Conservation (phyloP, 2,797 vertebrate genomes). For the Salarias fasciatus region DNA sequence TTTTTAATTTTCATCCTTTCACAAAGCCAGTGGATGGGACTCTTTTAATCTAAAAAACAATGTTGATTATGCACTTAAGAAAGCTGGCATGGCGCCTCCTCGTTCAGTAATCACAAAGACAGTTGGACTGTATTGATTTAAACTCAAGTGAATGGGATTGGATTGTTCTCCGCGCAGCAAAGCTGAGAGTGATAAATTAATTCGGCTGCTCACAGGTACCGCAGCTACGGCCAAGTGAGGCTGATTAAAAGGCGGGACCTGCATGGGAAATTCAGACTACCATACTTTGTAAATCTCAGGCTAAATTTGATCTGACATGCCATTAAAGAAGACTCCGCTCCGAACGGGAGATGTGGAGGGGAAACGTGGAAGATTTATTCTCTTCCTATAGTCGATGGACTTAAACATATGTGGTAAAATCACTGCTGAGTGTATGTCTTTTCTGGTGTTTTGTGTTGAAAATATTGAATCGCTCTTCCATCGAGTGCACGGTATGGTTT, state of each 20-base stretch:
- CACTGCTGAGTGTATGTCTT: too few relatives aligned
- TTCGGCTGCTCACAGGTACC: conserved; percentile 46
- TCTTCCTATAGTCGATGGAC: too few relatives aligned
- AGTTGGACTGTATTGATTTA: conserved; percentile 44
- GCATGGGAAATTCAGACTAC: conserved; percentile 45
- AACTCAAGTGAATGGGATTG: conserved; percentile 41
- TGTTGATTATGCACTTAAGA: conserved; percentile 40
- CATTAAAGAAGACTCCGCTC: conserved; percentile 22
- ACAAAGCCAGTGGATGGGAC: neutral
- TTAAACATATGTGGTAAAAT: too few relatives aligned
- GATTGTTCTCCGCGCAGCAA: conserved; percentile 34
- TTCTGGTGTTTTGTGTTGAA: too few relatives aligned
- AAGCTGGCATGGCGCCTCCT: conserved; percentile 41
- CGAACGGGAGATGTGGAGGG: conserved; percentile 12
- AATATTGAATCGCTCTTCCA: too few relatives aligned
- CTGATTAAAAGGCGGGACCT: conserved; percentile 62
- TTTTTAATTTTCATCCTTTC: conserved; percentile 15
- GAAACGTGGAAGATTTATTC: conserved; percentile 11
- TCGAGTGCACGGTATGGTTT: too few relatives aligned
- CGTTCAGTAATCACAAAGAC: conserved; percentile 56
- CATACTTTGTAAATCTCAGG: conserved; percentile 44
- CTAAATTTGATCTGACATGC: conserved; percentile 48
- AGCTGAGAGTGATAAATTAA: conserved; percentile 55
- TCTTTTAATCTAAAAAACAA: conserved; percentile 41
- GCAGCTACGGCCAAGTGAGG: conserved; percentile 51